A percentile compares a stretch with the other conserved stretches of the same genome.
These are phyloP conservation scores for Epizoanthus illoricatus DNA, from an alignment of 92 coral and sea anemone genomes.

Conservation along the genomic window DNA sequence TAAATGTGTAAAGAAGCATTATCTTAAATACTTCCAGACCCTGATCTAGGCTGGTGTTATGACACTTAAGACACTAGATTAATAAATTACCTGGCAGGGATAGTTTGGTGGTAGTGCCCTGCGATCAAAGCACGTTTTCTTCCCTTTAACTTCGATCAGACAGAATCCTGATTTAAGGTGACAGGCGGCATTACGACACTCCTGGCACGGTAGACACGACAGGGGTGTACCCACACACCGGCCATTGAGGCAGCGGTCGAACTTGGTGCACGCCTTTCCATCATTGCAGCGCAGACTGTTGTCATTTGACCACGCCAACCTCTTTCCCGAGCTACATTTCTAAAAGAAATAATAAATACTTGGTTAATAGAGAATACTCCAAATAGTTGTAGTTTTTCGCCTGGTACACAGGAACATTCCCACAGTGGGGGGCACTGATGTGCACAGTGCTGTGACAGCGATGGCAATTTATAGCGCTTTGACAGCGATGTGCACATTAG, in stretches of 20 bases:
- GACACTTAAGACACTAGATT: too few relatives aligned
- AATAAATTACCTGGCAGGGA: constrained; percentile 60
- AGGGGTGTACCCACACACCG: constrained; percentile 72
- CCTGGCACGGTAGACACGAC: constrained; percentile 74
- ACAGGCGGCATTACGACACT: constrained; percentile 61
- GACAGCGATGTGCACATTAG: too few relatives aligned
- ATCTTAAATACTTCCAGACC: too few relatives aligned
- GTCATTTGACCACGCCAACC: constrained; percentile 60
- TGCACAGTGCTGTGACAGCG: too few relatives aligned
- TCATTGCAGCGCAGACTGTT: constrained; percentile 59
- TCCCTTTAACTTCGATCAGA: constrained; percentile 32
- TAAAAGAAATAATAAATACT: neutral
- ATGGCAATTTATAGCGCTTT: too few relatives aligned
- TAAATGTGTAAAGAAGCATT: too few relatives aligned
- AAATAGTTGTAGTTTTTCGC: too few relatives aligned
- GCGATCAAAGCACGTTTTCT: constrained; percentile 47
- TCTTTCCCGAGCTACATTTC: neutral
- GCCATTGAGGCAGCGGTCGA: constrained; percentile 70
- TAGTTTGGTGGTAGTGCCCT: constrained; percentile 48
- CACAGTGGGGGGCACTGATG: too few relatives aligned
- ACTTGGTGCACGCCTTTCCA: constrained; percentile 64
- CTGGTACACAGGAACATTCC: too few relatives aligned
- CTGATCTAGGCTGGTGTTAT: too few relatives aligned
- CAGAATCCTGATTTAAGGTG: constrained; percentile 78
- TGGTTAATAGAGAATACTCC: too few relatives aligned